Conservation (phyloP, 2,888 invertebrate species). For the Pegoplata infirma region DNA sequence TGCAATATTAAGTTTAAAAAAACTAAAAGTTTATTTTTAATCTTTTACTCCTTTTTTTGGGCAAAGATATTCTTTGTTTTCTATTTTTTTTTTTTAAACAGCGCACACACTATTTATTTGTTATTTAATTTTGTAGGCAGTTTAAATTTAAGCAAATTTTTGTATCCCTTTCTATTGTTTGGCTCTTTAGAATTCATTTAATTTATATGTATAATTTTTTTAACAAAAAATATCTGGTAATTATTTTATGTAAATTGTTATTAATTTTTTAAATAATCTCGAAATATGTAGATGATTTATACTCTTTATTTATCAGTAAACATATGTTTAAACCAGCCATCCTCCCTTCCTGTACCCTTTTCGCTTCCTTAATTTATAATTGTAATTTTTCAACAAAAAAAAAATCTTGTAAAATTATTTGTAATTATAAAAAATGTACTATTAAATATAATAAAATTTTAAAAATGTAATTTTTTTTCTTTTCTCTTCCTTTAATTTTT, state of each 20-base stretch:
- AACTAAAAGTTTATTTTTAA: not conserved
- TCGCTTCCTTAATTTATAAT: not conserved
- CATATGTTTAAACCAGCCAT: not conserved
- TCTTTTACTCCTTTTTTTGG: constrained; percentile 2
- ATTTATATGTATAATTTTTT: no score
- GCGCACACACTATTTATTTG: constrained; percentile 41
- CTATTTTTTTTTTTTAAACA: constrained; percentile 1
- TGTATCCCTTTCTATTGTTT: constrained; percentile 9
- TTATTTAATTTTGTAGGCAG: constrained; percentile 54
- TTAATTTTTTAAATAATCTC: not conserved
- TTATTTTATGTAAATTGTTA: not conserved
- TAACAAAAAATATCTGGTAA: no score
- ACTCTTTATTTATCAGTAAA: not conserved
- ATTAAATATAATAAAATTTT: constrained; percentile 23
- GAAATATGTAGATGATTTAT: not conserved
- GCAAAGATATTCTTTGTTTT: not conserved
- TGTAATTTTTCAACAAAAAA: constrained; percentile 2
- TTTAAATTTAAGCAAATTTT: constrained; percentile 36
- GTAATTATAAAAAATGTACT: constrained; percentile 46
- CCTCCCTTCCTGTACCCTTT: not conserved
- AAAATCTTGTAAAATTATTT: constrained; percentile 51
- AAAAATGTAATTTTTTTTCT: constrained; percentile 21
- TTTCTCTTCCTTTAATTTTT: constrained; percentile 9
- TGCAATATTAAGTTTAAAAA: not conserved
- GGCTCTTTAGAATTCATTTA: not conserved